phyloP scores from a whole-genome alignment of 2,797 vertebrate species.

The Poliocrania exsul region DNA sequence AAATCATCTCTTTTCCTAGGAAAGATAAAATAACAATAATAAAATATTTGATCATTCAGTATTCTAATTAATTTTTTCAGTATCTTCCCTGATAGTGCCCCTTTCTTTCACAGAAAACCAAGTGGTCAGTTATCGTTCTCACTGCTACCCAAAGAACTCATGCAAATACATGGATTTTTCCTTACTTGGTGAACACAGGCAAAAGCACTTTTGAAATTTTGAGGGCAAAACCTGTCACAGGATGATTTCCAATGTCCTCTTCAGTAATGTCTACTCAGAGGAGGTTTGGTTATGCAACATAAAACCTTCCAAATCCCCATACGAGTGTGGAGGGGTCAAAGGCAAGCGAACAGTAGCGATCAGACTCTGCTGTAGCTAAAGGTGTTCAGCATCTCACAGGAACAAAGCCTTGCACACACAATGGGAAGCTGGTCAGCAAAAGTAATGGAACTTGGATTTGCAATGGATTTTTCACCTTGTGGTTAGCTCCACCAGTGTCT shows the following conservation, averaged over 20 bases:
- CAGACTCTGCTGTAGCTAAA: background rate
- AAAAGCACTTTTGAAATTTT: background rate
- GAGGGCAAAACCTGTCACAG: background rate
- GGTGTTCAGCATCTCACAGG: background rate
- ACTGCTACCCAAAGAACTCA: background rate
- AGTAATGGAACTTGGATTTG: background rate
- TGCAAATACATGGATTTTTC: background rate
- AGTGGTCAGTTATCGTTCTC: slow-evolving; percentile 17
- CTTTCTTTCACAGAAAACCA: slow-evolving; percentile 17
- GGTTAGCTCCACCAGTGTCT: background rate
- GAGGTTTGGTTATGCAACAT: background rate
- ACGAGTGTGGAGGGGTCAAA: background rate
- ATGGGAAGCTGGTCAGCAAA: background rate
- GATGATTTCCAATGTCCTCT: background rate
- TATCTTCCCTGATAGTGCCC: background rate
- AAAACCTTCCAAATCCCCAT: background rate
- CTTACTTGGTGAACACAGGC: background rate
- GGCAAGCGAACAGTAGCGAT: background rate
- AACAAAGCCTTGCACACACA: rapidly evolving
- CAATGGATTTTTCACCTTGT: background rate
- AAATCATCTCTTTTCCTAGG: background rate
- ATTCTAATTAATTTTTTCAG: slow-evolving; percentile 52
- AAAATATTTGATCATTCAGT: slow-evolving; percentile 52
- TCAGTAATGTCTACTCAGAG: background rate
- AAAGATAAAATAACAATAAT: slow-evolving; percentile 8